These are phyloP conservation scores for Harpegnathos saltator DNA, from an alignment of 1,140 invertebrate genomes.

Conservation along the genomic window DNA sequence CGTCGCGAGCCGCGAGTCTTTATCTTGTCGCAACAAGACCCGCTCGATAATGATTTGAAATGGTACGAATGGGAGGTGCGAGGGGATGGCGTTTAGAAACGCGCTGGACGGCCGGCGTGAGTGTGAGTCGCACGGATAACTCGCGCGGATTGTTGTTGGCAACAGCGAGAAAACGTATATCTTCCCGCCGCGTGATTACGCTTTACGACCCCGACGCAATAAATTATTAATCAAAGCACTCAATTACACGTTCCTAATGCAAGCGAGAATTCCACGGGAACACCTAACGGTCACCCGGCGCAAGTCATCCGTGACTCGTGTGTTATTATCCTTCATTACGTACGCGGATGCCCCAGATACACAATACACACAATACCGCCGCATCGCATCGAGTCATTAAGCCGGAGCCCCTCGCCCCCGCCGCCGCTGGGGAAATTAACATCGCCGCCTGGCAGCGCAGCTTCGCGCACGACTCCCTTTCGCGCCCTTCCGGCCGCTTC, in stretches of 20 bases:
- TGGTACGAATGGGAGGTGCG: constrained; percentile 8
- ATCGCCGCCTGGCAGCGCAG: too few species aligned
- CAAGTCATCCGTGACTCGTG: constrained; percentile 14
- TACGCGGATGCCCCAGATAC: constrained; percentile 13
- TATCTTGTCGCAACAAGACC: constrained; percentile 12
- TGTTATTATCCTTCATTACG: constrained; percentile 38
- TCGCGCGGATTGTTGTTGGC: constrained; percentile 47
- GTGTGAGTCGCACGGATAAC: constrained; percentile 14
- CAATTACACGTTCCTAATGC: constrained; percentile 73
- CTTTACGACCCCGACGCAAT: constrained; percentile 61
- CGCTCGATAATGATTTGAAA: constrained; percentile 47
- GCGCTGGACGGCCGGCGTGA: not conserved
- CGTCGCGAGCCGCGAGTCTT: not conserved
- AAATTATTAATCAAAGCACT: constrained; percentile 75
- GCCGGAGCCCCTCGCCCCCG: constrained; percentile 15
- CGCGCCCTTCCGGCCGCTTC: too few species aligned
- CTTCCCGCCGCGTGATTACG: constrained; percentile 30
- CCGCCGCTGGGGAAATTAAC: constrained; percentile 35
- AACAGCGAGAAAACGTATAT: constrained; percentile 49
- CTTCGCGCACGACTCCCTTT: too few species aligned
- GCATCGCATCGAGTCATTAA: constrained; percentile 55
- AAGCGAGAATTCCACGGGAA: constrained; percentile 73
- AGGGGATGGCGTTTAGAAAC: constrained; percentile 32
- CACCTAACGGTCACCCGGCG: constrained; percentile 54
- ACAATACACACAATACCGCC: constrained; percentile 32